Evolutionary conservation across 2,888 invertebrate genomes (phyloP).

Genomic region (Pristionchus exspectatus): DNA sequence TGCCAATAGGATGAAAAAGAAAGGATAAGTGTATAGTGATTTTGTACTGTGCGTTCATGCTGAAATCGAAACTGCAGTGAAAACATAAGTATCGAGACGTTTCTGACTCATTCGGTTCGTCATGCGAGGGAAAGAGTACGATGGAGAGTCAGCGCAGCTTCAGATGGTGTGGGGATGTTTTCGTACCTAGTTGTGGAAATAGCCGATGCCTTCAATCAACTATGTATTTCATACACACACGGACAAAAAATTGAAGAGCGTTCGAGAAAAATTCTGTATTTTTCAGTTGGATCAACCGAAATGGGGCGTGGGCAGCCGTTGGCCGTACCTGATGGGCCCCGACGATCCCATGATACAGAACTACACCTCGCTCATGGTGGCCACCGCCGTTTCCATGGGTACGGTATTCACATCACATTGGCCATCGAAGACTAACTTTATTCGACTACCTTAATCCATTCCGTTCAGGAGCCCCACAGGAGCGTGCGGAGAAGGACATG

Average conservation of each 20-base stretch:
- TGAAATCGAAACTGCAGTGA: background rate
- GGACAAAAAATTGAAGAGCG: background rate
- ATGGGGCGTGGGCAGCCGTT: constrained; percentile 74
- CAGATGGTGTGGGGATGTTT: too few species aligned
- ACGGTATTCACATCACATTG: background rate
- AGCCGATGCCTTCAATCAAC: background rate
- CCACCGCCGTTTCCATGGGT: constrained; percentile 70
- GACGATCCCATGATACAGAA: constrained; percentile 75
- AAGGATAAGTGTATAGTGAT: background rate
- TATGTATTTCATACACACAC: too few species aligned
- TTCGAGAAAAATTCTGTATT: background rate
- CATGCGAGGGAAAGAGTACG: background rate
- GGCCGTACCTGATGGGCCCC: constrained; percentile 71
- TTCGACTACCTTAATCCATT: background rate
- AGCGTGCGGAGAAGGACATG: constrained; percentile 70
- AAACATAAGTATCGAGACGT: background rate
- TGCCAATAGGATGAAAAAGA: background rate
- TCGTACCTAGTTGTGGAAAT: too few species aligned
- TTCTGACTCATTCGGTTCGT: background rate
- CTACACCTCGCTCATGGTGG: constrained; percentile 73
- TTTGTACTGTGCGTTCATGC: background rate
- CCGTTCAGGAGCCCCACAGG: constrained; percentile 66
- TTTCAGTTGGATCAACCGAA: constrained; percentile 74
- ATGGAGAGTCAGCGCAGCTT: background rate
- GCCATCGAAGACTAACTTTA: background rate